These are phyloP conservation scores for Embidobia sp. DNA, from an alignment of 2,888 invertebrate genomes.

Conservation along the genomic window DNA sequence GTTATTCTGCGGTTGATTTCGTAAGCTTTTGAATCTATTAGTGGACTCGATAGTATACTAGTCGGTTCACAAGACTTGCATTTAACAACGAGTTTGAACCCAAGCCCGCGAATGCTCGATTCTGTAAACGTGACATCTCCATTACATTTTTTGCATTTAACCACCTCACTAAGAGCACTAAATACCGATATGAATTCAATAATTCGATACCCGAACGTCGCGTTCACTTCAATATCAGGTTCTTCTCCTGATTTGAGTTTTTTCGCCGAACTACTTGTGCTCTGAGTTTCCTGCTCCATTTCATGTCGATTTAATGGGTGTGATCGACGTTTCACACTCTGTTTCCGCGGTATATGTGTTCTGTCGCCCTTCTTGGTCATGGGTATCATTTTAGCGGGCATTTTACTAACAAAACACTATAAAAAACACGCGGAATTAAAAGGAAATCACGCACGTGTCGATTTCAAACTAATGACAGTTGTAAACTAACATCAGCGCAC, in stretches of 20 bases:
- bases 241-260: slow-evolving; percentile 9
- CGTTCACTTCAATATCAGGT: slow-evolving; percentile 13
- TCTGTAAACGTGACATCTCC: slow-evolving; percentile 49
- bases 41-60: slow-evolving; percentile 14
- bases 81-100: slow-evolving; percentile 45
- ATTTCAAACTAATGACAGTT: slow-evolving; percentile 12
- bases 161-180: slow-evolving; percentile 40
- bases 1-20: slow-evolving; percentile 65
- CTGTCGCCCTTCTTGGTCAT: slow-evolving; percentile 6
- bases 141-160: slow-evolving; percentile 55
- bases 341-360: slow-evolving; percentile 7
- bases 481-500: slow-evolving; percentile 15
- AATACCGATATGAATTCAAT: slow-evolving; percentile 51
- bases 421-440: slow-evolving; percentile 13
- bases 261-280: slow-evolving; percentile 18
- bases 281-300: slow-evolving; percentile 20
- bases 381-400: slow-evolving; percentile 15
- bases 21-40: slow-evolving; percentile 56
- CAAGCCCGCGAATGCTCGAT: slow-evolving; percentile 43
- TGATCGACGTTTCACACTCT: slow-evolving; percentile 4
- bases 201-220: slow-evolving; percentile 11
- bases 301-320: slow-evolving; percentile 12
- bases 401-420: slow-evolving; percentile 11
- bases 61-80: slow-evolving; percentile 12
- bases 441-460: slow-evolving; percentile 4